Percentiles rank a stretch among this genome's conserved stretches.
phyloP scores from a whole-genome alignment of 2,113 vertebrate species.

The Zapus hudsonius region DNA sequence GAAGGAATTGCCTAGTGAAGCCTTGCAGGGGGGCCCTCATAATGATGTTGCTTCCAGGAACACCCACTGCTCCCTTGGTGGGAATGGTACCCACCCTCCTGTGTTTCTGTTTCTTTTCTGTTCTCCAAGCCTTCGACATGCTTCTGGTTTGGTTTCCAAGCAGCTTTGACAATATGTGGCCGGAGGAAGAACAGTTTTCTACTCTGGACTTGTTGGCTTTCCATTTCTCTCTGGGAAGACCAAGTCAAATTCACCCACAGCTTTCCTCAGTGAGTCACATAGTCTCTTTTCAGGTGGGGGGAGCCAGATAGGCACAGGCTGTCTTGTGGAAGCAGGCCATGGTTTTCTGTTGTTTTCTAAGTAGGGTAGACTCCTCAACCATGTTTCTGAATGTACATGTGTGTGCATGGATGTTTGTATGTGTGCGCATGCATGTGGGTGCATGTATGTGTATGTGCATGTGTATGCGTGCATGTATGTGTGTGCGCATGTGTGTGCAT shows the following conservation, averaged over 20 bases:
- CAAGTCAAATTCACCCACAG: background rate
- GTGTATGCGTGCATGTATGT: too few species aligned
- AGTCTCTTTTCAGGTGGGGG: background rate
- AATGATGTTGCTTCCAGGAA: conserved; percentile 47
- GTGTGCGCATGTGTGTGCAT: too few species aligned
- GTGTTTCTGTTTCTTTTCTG: background rate
- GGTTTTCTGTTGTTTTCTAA: conserved; percentile 8
- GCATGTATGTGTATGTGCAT: too few species aligned
- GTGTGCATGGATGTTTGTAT: background rate
- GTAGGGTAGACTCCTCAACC: background rate
- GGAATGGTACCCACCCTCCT: conserved; percentile 39
- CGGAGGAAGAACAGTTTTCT: conserved; percentile 41
- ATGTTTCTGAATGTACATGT: background rate
- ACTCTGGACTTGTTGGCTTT: conserved; percentile 16
- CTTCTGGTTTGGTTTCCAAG: conserved; percentile 37
- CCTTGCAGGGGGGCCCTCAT: conserved; percentile 26
- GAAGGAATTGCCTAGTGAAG: conserved; percentile 60
- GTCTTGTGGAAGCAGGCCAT: background rate
- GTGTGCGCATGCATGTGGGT: too few species aligned
- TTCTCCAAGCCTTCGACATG: background rate
- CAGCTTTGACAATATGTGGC: background rate
- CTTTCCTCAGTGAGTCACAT: background rate
- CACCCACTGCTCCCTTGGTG: conserved; percentile 2
- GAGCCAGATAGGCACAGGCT: background rate
- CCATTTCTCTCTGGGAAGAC: conserved; percentile 51